Percentiles rank a stretch among this genome's conserved stretches.
These are phyloP conservation scores for Cossypha niveicapilla DNA, from an alignment of 2,797 vertebrate genomes.

Conservation along the genomic window DNA sequence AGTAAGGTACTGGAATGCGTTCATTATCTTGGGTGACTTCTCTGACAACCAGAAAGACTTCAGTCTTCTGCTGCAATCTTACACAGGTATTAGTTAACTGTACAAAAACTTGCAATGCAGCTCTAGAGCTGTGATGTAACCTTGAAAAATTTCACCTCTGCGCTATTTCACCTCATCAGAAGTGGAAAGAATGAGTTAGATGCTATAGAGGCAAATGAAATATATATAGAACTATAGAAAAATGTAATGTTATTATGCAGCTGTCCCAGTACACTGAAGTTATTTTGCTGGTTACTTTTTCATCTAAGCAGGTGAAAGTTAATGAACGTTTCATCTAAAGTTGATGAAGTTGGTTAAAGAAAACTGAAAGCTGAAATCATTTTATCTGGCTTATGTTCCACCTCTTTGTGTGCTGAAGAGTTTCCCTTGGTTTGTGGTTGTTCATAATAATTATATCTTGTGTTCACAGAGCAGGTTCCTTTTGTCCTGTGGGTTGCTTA, in stretches of 20 bases:
- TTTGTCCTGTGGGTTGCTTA: neutral
- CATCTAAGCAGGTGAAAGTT: neutral
- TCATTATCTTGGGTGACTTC: accelerated
- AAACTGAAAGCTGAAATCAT: neutral
- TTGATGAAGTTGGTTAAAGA: neutral
- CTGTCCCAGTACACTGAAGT: neutral
- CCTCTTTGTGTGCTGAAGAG: neutral
- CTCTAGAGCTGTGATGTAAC: neutral
- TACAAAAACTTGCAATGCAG: neutral
- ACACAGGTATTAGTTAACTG: neutral
- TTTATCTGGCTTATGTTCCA: neutral
- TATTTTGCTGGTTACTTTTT: neutral
- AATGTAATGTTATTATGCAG: neutral
- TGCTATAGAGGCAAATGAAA: neutral
- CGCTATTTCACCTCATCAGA: neutral
- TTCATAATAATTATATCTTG: neutral
- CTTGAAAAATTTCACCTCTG: neutral
- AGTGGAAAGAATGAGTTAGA: neutral
- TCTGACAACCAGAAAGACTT: neutral
- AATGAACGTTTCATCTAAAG: neutral
- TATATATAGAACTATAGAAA: neutral
- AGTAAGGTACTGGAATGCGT: neutral
- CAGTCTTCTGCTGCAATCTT: neutral
- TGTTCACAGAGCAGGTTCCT: neutral
- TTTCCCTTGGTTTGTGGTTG: neutral